These are phyloP conservation scores for Pollenia griseotomentosa DNA, from an alignment of 2,888 invertebrate genomes.

Conservation along the genomic window DNA sequence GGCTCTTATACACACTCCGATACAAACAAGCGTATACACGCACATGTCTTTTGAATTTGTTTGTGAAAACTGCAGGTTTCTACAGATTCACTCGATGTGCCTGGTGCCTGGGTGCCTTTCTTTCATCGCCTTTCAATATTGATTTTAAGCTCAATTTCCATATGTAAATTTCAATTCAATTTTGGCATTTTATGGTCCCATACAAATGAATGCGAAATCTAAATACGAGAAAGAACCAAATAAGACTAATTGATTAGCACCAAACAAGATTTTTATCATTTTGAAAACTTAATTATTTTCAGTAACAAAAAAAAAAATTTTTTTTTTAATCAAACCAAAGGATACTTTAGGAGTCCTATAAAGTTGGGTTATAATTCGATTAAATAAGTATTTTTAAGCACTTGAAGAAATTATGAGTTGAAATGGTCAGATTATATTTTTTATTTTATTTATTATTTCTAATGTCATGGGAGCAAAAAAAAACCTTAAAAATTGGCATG, in stretches of 20 bases:
- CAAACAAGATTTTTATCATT: conserved; percentile 83
- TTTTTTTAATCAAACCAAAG: neutral
- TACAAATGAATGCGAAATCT: conserved; percentile 48
- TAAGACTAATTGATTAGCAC: conserved; percentile 82
- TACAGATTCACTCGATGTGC: conserved; percentile 33
- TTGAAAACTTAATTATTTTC: conserved; percentile 82
- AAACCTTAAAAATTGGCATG: no score
- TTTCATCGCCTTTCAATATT: conserved; percentile 81
- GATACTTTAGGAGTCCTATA: conserved; percentile 27
- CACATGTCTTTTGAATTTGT: conserved; percentile 39
- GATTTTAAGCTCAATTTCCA: conserved; percentile 78
- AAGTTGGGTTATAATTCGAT: conserved; percentile 47
- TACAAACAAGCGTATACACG: conserved; percentile 36
- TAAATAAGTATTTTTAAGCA: conserved; percentile 31
- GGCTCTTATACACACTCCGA: neutral
- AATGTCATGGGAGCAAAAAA: no score
- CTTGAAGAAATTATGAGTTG: conserved; percentile 35
- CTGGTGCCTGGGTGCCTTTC: conserved; percentile 65
- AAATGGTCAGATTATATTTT: no score
- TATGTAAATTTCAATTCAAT: conserved; percentile 79
- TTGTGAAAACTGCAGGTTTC: conserved; percentile 50
- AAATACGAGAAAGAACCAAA: conserved; percentile 73
- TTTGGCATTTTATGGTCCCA: conserved; percentile 47
- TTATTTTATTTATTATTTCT: no score
- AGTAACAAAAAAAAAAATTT: conserved; percentile 20